Conservation (phyloP, 2,888 invertebrate genomes). For the Monochamus alternatus region DNA sequence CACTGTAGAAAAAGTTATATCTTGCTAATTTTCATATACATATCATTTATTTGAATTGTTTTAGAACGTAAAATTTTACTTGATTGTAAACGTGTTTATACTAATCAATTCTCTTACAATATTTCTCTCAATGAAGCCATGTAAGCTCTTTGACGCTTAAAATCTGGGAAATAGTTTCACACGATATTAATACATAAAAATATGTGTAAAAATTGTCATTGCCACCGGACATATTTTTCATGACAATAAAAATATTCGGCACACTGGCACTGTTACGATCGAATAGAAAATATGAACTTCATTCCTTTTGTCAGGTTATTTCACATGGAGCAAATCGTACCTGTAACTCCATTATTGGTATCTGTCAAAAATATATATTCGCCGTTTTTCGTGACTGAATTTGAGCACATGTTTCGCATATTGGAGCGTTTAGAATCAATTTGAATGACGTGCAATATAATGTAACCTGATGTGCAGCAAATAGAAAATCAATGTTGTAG, state of each 20-base stretch:
- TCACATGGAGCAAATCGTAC: constrained; percentile 19
- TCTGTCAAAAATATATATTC: constrained; percentile 25
- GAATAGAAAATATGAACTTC: not conserved
- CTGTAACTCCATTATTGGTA: constrained; percentile 29
- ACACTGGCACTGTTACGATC: not conserved
- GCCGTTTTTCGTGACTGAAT: constrained; percentile 22
- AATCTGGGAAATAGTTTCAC: too few species aligned
- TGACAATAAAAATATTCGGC: not conserved
- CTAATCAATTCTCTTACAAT: too few species aligned
- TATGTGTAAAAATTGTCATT: not conserved
- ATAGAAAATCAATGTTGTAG: constrained; percentile 30
- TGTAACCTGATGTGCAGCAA: constrained; percentile 30
- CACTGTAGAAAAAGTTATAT: too few species aligned
- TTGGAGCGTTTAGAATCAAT: constrained; percentile 29
- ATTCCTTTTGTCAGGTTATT: constrained; percentile 18
- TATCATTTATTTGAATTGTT: too few species aligned
- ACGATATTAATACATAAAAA: too few species aligned
- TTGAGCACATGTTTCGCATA: constrained; percentile 27
- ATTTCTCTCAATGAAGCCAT: too few species aligned
- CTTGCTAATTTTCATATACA: too few species aligned
- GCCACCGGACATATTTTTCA: not conserved
- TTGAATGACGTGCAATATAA: constrained; percentile 30
- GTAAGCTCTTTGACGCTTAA: too few species aligned
- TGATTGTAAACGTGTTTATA: too few species aligned
- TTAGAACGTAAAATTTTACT: too few species aligned